Conservation (phyloP, 2,797 vertebrate genomes). For the Lepilemur septentrionalis region DNA sequence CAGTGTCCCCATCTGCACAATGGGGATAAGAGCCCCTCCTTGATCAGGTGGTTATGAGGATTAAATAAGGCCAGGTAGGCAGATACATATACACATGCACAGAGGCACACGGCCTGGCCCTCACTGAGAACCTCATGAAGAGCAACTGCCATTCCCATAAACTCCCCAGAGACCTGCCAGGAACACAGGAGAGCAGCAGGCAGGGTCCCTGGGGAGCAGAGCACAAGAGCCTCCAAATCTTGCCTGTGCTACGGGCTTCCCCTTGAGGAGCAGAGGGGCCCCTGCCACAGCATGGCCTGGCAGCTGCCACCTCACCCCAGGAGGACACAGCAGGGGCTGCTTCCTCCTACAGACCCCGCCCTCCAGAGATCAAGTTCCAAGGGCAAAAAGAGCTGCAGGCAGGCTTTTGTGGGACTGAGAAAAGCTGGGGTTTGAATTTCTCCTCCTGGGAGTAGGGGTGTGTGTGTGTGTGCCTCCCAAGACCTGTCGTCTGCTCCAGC, state of each 20-base stretch:
- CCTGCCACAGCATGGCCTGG: neutral
- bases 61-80: neutral
- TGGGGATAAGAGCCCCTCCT: too few species aligned
- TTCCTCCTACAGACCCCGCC: neutral
- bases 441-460: neutral
- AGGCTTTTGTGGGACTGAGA: neutral
- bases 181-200: neutral
- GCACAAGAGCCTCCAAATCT: neutral
- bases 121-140: neutral
- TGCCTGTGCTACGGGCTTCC: neutral
- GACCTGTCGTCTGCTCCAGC: too few species aligned
- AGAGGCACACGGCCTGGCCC: neutral
- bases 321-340: neutral
- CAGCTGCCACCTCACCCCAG: neutral
- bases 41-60: neutral
- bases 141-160: neutral
- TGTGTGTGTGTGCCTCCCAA: neutral
- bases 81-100: neutral
- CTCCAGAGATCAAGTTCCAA: constrained; percentile 1
- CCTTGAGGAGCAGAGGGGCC: neutral
- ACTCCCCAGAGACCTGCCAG: neutral
- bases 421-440: constrained; percentile 32
- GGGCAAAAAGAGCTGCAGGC: neutral
- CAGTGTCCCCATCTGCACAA: neutral
- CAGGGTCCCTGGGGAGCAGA: neutral